Percentiles rank a stretch among this genome's conserved stretches.
These are phyloP conservation scores for Enteromius viviparus DNA, from an alignment of 2,797 vertebrate species.

Conservation along the genomic window DNA sequence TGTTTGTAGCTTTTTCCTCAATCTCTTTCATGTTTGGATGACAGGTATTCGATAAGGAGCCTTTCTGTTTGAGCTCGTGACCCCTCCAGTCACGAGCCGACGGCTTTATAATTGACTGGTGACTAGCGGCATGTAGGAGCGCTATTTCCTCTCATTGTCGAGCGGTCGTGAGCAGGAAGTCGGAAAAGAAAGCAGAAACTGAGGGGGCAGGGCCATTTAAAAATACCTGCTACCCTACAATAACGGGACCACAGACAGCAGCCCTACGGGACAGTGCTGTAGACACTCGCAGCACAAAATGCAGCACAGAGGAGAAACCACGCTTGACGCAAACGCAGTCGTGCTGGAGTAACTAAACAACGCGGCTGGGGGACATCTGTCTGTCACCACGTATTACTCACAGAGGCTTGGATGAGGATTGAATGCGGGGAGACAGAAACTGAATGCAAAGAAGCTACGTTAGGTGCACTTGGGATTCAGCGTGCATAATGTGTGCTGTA, in stretches of 20 bases:
- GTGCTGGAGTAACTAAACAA: not conserved
- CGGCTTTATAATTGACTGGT: slow-evolving; percentile 59
- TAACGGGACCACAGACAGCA: slow-evolving; percentile 55
- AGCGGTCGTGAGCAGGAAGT: slow-evolving; percentile 97
- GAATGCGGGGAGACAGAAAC: not conserved
- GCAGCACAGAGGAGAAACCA: not conserved
- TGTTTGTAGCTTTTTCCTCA: not conserved
- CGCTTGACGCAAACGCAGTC: not conserved
- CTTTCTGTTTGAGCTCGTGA: slow-evolving; percentile 60
- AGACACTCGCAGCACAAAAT: slow-evolving; percentile 1
- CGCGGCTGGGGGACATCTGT: not conserved
- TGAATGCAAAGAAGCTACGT: not conserved
- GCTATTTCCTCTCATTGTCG: slow-evolving; percentile 97
- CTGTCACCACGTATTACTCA: not conserved
- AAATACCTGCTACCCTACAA: slow-evolving; percentile 67
- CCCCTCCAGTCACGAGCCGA: slow-evolving; percentile 70
- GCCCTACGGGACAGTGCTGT: slow-evolving; percentile 17
- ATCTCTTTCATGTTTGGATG: not conserved
- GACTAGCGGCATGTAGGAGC: slow-evolving; percentile 88
- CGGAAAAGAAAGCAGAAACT: slow-evolving; percentile 90
- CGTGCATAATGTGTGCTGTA: not conserved
- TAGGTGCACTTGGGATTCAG: not conserved
- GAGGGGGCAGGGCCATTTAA: slow-evolving; percentile 73
- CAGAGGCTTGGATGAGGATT: not conserved
- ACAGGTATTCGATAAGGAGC: not conserved